Evolutionary conservation across 1,140 invertebrate species (phyloP), one percentile per base, ranked within the genome.

Genomic region (Ceratina japonica): DNA sequence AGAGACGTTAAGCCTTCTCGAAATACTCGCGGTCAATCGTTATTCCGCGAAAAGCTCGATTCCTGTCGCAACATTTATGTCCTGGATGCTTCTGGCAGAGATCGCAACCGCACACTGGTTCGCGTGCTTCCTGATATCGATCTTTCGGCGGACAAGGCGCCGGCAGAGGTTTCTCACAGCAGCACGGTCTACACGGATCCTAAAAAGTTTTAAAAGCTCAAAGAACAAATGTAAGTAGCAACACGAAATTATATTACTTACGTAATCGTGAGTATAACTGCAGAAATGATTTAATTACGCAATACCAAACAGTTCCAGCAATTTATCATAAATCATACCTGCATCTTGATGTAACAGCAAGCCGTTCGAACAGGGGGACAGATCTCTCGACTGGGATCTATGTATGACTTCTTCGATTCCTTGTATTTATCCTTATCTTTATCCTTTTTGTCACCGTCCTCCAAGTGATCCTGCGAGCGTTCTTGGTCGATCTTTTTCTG

Each of bases 321-420:
- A 31, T 4, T 31, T 2, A 31, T 31, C 4, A 1, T 4, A 31
- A 31, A 31, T 31, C 27, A 4, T 82, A 88, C 87, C 86, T 88
- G 87, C 87, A 87, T 86, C 82, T 87, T 88, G 62, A 88, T 88
- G 3, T 52, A 74, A 73, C 86, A 88, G 72, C 70, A 82, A 54
- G 75, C 10, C 54, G 59, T 62, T 56, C n/a, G 54, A 2, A 16
- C 0, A 0, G n/a, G 12, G 16, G 84, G 75, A 27, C 79, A 84
- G 37, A 75, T 63, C 62, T 78, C n/a, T 44, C 10, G 37, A 54
- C 52, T 66, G 5, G 75, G 62, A 24, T 24, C 1, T 27, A 12
- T 20, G 12, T 82, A 79, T 3, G 56, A 31, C 27, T 31, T 31
- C 10, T 44, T 10, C 54, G n/a, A 56, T 13, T 56, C n/a, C 7